Conservation (phyloP, 2,888 invertebrate species). For the Megaustenia siamemsis region DNA sequence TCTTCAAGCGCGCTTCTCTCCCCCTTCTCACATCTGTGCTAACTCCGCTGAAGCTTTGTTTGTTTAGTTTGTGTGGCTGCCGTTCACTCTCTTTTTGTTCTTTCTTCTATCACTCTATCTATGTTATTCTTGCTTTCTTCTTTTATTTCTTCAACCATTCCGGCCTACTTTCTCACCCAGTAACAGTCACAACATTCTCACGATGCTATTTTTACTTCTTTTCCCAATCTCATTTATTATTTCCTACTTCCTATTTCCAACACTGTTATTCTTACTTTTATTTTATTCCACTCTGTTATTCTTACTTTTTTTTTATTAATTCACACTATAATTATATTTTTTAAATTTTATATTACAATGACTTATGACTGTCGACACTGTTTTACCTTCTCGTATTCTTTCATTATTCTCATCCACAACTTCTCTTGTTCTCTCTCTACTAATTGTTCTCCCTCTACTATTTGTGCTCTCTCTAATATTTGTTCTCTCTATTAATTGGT, state of each 20-base stretch:
- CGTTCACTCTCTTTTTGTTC: neutral
- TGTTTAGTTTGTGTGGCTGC: neutral
- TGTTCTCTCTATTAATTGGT: too few relatives aligned
- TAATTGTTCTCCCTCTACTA: too few relatives aligned
- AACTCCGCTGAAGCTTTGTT: neutral
- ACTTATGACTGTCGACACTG: too few relatives aligned
- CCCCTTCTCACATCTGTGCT: constrained; percentile 11
- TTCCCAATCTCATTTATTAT: neutral
- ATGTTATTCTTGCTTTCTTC: neutral
- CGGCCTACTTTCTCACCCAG: constrained; percentile 27
- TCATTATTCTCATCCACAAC: too few relatives aligned
- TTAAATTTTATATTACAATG: too few relatives aligned
- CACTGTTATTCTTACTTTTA: neutral
- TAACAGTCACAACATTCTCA: neutral
- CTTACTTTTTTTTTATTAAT: too few relatives aligned
- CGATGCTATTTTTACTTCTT: neutral
- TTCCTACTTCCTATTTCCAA: neutral
- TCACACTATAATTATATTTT: too few relatives aligned
- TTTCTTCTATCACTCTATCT: neutral
- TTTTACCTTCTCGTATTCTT: too few relatives aligned
- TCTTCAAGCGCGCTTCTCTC: neutral
- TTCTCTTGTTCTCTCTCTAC: too few relatives aligned
- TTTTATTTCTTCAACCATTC: constrained; percentile 8
- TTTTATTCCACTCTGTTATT: neutral
- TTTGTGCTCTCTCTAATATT: too few relatives aligned